Base-by-base conservation (phyloP, 2,888 invertebrate species). In the Dicycla oo region DNA sequence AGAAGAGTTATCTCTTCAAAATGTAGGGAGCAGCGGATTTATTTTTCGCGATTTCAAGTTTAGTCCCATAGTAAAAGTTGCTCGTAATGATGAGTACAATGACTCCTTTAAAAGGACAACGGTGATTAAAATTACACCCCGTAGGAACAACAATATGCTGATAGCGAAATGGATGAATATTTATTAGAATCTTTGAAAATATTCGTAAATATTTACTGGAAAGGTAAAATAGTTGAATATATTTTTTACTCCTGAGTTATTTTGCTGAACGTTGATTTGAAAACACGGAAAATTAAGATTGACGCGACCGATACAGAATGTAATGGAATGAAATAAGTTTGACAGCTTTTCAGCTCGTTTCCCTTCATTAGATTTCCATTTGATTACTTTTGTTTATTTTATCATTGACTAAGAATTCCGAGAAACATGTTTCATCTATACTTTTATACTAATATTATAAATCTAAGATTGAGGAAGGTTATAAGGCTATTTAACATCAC, bases 211-310 rank as follows among this genome's bases (percentile, higher is more conserved):
- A 34, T 34, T 62, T 30, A 1, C 30, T 47, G 30, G n/a, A 15
- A 45, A 61, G 5, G 3, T 26, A 45, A 30, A 30, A 30, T 58
- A 15, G 45, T 45, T 30, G 15, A 45, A 62, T 47, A 62, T 47
- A n/a, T n/a, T n/a, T 20, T 45, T 18, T 0, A 30, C 4, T 15
- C 7, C 26, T n/a, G 45, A 45, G 20, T 73, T 23, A 40, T 73
- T 23, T 47, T 40, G 20, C 23, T 56, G 30, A 54, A 40, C 4
- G 23, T 47, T 34, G 40, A 74, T 63, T 63, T 63, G 64, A 43
- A 67, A 75, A 60, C 74, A 76, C 13, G 40, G 18, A 10, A 74
- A 47, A 67, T 76, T 43, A 45, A 54, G 26, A 76, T 60, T 30
- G 53, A 60, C 76, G 7, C 30, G 15, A 3, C 30, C 30, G 38